phyloP scores from a whole-genome alignment of 2,888 invertebrate species.

The Oxytorus armatus region DNA sequence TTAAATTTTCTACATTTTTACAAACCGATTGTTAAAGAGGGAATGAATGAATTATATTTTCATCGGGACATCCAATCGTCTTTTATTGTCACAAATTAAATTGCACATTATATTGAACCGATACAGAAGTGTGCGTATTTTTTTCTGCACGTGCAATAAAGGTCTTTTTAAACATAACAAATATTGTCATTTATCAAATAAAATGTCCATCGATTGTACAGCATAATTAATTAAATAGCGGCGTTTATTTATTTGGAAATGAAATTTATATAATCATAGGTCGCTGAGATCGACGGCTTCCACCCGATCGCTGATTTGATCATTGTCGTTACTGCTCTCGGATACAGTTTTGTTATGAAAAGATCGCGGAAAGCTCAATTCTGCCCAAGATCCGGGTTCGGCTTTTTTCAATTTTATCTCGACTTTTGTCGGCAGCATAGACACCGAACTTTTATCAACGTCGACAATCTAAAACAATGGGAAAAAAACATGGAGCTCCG shows the following conservation, averaged over 20 bases:
- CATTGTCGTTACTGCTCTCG: conserved; percentile 27
- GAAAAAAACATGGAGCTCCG: too few species aligned
- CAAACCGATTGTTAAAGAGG: background rate
- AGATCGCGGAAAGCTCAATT: conserved; percentile 88
- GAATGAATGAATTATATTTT: background rate
- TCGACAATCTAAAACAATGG: conserved; percentile 89
- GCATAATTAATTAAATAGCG: background rate
- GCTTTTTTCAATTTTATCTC: conserved; percentile 96
- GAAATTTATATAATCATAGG: conserved; percentile 82
- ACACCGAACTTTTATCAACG: conserved; percentile 89
- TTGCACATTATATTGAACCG: background rate
- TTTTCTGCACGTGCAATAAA: background rate
- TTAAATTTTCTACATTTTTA: background rate
- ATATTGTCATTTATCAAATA: background rate
- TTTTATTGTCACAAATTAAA: conserved; percentile 39
- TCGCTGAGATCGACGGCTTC: conserved; percentile 92
- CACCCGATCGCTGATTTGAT: conserved; percentile 83
- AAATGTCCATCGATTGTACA: too few species aligned
- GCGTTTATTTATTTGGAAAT: background rate
- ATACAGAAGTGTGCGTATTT: conserved; percentile 14
- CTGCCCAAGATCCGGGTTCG: conserved; percentile 93
- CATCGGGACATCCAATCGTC: background rate
- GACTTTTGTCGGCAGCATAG: conserved; percentile 95
- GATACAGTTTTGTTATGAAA: conserved; percentile 32
- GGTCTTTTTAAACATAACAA: too few species aligned